Percentiles rank a stretch among this genome's conserved stretches.
These are phyloP conservation scores for Diploscapter pachys DNA, from an alignment of 1,140 invertebrate genomes.

Conservation along the genomic window DNA sequence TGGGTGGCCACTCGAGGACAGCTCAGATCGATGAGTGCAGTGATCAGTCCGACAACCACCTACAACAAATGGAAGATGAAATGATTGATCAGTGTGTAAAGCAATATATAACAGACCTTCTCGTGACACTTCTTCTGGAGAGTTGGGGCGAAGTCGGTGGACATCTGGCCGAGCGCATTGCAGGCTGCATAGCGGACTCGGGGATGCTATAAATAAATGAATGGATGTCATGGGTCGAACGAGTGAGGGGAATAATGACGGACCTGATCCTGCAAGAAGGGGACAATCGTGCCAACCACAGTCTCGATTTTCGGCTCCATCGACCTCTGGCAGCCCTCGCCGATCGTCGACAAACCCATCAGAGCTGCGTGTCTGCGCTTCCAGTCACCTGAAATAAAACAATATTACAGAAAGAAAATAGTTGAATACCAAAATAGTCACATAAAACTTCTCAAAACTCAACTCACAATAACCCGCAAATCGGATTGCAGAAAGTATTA, in stretches of 20 bases:
- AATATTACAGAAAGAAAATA: background rate
- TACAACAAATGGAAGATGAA: background rate
- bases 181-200: constrained; percentile 92
- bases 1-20: constrained; percentile 86
- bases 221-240: constrained; percentile 32
- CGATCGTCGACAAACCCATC: constrained; percentile 95
- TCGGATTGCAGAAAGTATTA: too few relatives aligned
- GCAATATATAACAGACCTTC: constrained; percentile 61
- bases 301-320: constrained; percentile 88
- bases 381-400: constrained; percentile 62
- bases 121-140: constrained; percentile 98
- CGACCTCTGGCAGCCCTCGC: constrained; percentile 94
- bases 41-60: constrained; percentile 80
- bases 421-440: too few relatives aligned
- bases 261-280: constrained; percentile 80
- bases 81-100: background rate
- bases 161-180: constrained; percentile 99
- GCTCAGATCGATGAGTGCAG: constrained; percentile 82
- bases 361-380: constrained; percentile 80
- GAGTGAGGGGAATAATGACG: constrained; percentile 51
- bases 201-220: constrained; percentile 70
- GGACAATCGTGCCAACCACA: constrained; percentile 82
- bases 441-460: too few relatives aligned
- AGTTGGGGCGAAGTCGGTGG: constrained; percentile 90
- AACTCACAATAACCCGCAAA: too few relatives aligned